Evolutionary conservation across 2,797 vertebrate genomes (phyloP), one percentile per base, ranked within the genome.

Genomic region (Adrianichthys oophorus): DNA sequence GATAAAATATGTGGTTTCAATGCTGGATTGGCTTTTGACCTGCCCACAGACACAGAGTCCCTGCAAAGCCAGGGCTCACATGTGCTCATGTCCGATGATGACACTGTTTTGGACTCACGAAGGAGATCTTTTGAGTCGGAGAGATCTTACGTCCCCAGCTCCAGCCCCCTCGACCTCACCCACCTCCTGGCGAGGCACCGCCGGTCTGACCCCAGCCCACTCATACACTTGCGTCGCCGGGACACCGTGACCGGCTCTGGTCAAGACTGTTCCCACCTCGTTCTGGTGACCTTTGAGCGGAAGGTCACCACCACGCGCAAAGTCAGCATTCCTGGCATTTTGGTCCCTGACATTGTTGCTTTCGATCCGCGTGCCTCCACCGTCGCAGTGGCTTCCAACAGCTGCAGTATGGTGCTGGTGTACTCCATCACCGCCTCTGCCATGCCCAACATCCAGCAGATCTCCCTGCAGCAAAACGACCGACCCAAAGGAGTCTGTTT

Each of bases 401-500:
- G 91, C 0, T 94, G 93, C 71, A 95, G 92, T 23, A 63, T 92
- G 83, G 91, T 99, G 69, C 91, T 98, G 13, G 92, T 97, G 62
- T 98, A 97, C 83, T 92, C 94, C 6, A 88, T 98, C 78, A 90
- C 88, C 4, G 81, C 91, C 1, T 93, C 94, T 0, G 88, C 76
- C 44, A 92, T 95, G 85, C 93, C 94, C 15, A 95, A 94, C 66
- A 90, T 94, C 53, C 95, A 97, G 79, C 94, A 96, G 78, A 93
- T 99, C 79, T 94, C 93, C 0, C 86, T 99, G 24, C 94, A 95
- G 80, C 87, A 89, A 7, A 93, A 87, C 0, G 97, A 99, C 72
- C 92, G 93, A 65, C 95, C 96, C 6, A 99, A 99, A 85, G 98
- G 98, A 0, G 52, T 98, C 2, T 95, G 94, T 72, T 99, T 98